A percentile compares a stretch with the other conserved stretches of the same genome.
Evolutionary conservation across 2,888 invertebrate species (phyloP).

Genomic region (Philereme transversata): DNA sequence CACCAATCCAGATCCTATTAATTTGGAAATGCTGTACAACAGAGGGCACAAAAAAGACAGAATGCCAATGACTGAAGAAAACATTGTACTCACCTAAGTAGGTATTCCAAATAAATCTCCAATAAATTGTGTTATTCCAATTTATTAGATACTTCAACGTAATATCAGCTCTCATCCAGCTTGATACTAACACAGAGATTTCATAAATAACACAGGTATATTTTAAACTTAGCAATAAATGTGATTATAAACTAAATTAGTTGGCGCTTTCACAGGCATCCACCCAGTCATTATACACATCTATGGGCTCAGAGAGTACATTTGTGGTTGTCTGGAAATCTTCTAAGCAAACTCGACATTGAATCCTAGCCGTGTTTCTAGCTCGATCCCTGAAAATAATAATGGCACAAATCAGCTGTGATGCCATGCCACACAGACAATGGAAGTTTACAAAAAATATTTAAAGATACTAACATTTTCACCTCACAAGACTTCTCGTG

Average conservation of each 20-base stretch:
- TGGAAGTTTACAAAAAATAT: not conserved
- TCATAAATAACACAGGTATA: conserved; percentile 33
- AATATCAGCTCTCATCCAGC: too few relatives aligned
- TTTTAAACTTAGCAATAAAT: conserved; percentile 35
- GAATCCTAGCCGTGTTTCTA: conserved; percentile 96
- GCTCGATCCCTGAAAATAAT: conserved; percentile 92
- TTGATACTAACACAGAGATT: conserved; percentile 22
- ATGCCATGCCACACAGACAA: not conserved
- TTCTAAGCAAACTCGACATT: conserved; percentile 97
- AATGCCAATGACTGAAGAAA: too few relatives aligned
- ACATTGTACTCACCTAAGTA: too few relatives aligned
- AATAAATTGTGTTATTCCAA: too few relatives aligned
- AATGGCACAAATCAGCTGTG: not conserved
- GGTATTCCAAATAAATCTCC: too few relatives aligned
- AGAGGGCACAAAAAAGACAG: too few relatives aligned
- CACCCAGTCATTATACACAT: conserved; percentile 99
- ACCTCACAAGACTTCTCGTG: conserved; percentile 99
- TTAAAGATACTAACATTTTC: conserved; percentile 91
- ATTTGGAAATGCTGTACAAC: too few relatives aligned
- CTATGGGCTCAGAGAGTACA: conserved; percentile 97
- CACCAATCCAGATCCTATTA: too few relatives aligned
- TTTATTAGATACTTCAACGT: too few relatives aligned
- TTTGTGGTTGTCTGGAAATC: conserved; percentile 98
- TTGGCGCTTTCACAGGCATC: conserved; percentile 98
- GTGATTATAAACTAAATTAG: conserved; percentile 49